Evolutionary conservation across 2,888 invertebrate species (phyloP), one percentile per base, ranked within the genome.

Genomic region (Drosophila neonasuta): DNA sequence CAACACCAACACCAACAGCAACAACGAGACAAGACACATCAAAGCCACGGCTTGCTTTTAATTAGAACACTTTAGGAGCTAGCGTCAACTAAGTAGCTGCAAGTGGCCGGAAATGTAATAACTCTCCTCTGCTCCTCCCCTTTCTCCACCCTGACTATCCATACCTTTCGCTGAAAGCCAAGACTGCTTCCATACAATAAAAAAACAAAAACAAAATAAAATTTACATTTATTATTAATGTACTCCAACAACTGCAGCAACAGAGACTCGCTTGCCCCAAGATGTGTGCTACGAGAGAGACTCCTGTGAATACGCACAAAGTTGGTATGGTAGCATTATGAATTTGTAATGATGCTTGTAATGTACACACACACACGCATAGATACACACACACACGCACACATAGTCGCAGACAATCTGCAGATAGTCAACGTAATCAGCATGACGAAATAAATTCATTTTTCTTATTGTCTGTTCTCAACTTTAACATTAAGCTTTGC

Each of bases 221-320:
- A 82, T 86, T 83, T 82, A 68, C 87, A 86, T 83, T 83, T 85
- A 77, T 83, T 85, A 83, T 84, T 86, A 81, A 86, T 82, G 82
- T 79, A 71, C 79, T 79, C 68, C 68, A 67, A 64, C 68, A 67
- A 64, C 62, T 68, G 66, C 70, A 65, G 63, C 69, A 32, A 41
- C 56, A 49, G 61, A 52, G 61, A 52, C 60, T 46, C 30, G 29
- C 44, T 10, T 29, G 49, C 51, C 54, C 55, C 68, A 56, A 70
- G 63, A 57, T 59, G 56, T 66, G 55, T 68, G 78, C 79, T 66
- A 86, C 70, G 71, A 75, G 57, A 75, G 59, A 56, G 30, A 39
- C 32, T 59, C 10, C 49, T 39, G 9, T 11, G 48, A 17, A 34
- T 55, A 68, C 69, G 48, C 59, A 52, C 20, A 34, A 9, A 54